Base-by-base conservation (phyloP, 2,888 invertebrate species). In the Odontomyia ornata region DNA sequence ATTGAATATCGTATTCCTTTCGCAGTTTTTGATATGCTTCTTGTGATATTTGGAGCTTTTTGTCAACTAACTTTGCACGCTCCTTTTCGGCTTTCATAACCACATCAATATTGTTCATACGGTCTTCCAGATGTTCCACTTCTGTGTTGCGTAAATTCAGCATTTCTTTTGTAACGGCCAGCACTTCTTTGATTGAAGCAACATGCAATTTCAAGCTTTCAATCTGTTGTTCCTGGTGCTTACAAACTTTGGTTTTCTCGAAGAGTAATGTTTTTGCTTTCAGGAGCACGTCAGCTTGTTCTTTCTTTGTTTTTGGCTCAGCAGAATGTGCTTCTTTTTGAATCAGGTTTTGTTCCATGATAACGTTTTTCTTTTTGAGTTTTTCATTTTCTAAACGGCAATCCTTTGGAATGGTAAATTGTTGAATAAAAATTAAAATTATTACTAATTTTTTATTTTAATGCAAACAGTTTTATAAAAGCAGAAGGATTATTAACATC, bases 211-310 rank as follows among this genome's bases (percentile, higher is more conserved):
- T 90, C 67, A 93, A 85, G 0, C 93, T 93, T 78, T 90, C 89
- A 75, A 94, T 93, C 85, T 94, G 94, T 80, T 93, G 88, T 83
- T 95, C 94, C 83, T 94, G 93, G 84, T 93, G 93, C 83, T 92
- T 91, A 80, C 92, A 92, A 82, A 92, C 89, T 86, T 93, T 93
- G 0, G 91, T 92, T 84, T 93, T 93, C 83, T 93, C 93, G 84
- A 93, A 92, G 67, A 93, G 90, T 84, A 93, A 89, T 13, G 91
- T 91, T 81, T 91, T 91, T 0, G 92, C 92, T 84, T 91, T 91
- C 28, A 90, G 90, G 27, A 93, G 84, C 56, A 91, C 79, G 56
- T 86, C 86, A 30, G 86, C 86, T 77, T 86, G 84, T 47, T 87
- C 86, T 78, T 85, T 83, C 1, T 83, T 84, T 0, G 85, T 83